Conservation (phyloP, 23 tunicate genomes). For the Botrylloides violaceus region DNA sequence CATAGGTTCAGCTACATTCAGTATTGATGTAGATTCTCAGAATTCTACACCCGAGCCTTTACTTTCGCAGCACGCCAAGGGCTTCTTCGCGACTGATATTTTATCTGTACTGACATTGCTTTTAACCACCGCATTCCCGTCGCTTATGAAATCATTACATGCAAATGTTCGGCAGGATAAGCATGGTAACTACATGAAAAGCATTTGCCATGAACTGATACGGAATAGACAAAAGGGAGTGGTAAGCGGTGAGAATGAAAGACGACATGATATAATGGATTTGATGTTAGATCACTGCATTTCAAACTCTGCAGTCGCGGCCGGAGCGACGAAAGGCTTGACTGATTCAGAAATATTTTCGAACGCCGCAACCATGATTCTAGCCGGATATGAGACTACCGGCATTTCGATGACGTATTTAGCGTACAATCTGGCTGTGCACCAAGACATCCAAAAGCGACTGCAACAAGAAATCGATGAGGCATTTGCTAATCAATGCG, state of each 20-base stretch:
- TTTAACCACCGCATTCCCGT: too few species aligned
- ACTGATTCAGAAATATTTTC: constrained; percentile 39
- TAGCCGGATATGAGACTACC: constrained; percentile 73
- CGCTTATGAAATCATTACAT: too few species aligned
- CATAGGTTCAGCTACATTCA: constrained; percentile 65
- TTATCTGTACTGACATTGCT: too few species aligned
- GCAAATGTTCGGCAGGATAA: too few species aligned
- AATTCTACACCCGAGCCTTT: background rate
- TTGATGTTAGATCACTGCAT: background rate
- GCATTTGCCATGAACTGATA: background rate
- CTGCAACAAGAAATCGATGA: constrained; percentile 47
- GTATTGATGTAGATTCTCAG: constrained; percentile 44
- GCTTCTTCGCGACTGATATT: background rate
- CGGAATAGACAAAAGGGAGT: background rate
- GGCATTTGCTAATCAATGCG: background rate
- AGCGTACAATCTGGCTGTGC: constrained; percentile 53
- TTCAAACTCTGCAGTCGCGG: background rate
- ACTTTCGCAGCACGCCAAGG: background rate
- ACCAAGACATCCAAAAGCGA: constrained; percentile 36
- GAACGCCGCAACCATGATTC: constrained; percentile 39
- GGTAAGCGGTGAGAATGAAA: background rate
- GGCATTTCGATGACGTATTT: constrained; percentile 36
- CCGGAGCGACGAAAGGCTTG: constrained; percentile 23
- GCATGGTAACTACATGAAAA: too few species aligned
- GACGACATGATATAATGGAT: background rate